Evolutionary conservation across 1,140 invertebrate genomes (phyloP), one percentile per base, ranked within the genome.

Genomic region (Drosophila ambigua): DNA sequence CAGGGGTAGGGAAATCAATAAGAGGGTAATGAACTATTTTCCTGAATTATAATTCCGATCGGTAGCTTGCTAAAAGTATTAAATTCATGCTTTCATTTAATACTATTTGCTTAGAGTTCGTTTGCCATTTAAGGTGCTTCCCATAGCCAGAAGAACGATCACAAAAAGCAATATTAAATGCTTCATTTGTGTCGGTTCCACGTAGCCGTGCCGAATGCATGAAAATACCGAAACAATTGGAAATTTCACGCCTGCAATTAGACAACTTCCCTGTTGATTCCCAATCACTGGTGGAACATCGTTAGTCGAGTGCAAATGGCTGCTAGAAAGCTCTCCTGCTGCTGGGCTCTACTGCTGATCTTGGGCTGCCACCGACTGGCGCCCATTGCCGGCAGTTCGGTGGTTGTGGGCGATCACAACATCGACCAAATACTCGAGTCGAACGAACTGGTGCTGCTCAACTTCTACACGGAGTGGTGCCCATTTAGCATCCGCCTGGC

Each of bases 371-470:
- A 7, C 9, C 50, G 31, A 41, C 13, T 50, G 9, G 43, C 28
- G 0, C 6, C 31, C 5, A 5, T 9, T 4, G 9, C 23, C 44
- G 26, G 26, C 11, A 51, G 28, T 2, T 8, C 48, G n/a, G 31
- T 66, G 15, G 43, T 39, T 0, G 49, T 75, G 13, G 65, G 53
- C 23, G 0, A 7, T 0, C 16, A 75, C 7, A 75, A 75, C 23
- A 2, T 49, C 1, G 1, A 43, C 7, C 3, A 8, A 1, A 31
- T 84, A 9, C 0, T 68, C 6, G 2, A 64, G 0, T 51, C 63
- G 5, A 49, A 61, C 48, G 73, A 81, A 0, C 16, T 85, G 51
- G 65, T 87, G 8, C 23, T 85, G 20, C 46, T 85, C 9, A 64
- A 43, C 9, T 85, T 87, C 72, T 78, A 78, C 45, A 11, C 49